These are phyloP conservation scores for Romanogobio albipinnatus DNA, from an alignment of 2,113 vertebrate genomes.

Conservation along the genomic window DNA sequence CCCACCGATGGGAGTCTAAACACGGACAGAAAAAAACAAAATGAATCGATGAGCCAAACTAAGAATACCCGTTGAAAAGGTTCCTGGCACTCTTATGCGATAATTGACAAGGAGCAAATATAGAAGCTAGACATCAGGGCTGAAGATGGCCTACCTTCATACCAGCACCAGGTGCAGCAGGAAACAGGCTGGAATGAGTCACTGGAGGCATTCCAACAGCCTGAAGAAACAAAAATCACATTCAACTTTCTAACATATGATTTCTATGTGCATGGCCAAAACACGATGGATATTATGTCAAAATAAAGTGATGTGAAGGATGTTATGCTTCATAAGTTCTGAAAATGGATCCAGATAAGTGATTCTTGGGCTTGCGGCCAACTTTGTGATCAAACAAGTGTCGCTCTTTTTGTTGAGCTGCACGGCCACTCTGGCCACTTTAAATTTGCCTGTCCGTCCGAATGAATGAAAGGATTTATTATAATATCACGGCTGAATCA, in stretches of 20 bases:
- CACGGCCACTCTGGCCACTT: not conserved
- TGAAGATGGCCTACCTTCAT: constrained; percentile 75
- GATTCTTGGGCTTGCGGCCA: constrained; percentile 2
- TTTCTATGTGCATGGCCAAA: too few species aligned
- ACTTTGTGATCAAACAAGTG: not conserved
- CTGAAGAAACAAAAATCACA: constrained; percentile 73
- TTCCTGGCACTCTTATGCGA: not conserved
- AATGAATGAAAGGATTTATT: not conserved
- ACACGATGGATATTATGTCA: not conserved
- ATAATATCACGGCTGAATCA: not conserved
- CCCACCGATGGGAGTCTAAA: constrained; percentile 84
- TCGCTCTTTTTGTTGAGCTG: not conserved
- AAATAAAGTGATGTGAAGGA: not conserved
- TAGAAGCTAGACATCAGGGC: constrained; percentile 2
- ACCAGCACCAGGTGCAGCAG: constrained; percentile 75
- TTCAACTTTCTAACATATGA: constrained; percentile 67
- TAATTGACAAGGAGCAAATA: constrained; percentile 19
- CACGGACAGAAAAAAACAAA: not conserved
- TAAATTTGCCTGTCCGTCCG: not conserved
- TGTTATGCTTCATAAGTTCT: not conserved
- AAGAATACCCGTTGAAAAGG: not conserved
- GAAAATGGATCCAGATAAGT: not conserved
- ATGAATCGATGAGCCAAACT: not conserved
- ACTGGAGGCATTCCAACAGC: constrained; percentile 83
- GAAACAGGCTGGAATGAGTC: constrained; percentile 72